Base-by-base conservation (phyloP, 2,888 invertebrate genomes). In the Itoplectis maculator region DNA sequence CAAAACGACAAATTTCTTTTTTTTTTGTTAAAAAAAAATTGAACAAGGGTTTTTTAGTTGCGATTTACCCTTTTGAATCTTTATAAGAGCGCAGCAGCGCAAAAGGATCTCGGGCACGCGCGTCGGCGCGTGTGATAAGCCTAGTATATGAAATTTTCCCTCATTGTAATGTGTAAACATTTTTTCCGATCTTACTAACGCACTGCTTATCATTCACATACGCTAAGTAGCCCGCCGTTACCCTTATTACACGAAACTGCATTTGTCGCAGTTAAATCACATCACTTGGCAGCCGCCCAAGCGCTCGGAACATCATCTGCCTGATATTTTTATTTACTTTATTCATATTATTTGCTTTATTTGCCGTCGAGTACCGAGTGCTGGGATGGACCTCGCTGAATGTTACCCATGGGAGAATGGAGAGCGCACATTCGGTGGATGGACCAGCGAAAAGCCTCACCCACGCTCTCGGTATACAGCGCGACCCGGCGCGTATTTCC, bases 391-490 rank as follows among this genome's bases (percentile, higher is more conserved):
- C 56, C 42, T 23, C 29, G 29, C 42, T 54, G 56, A n/a, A n/a
- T n/a, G n/a, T n/a, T 59, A 61, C 61, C 37, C 15, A 54, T 9
- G 51, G 11, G 42, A 9, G 20, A 5, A 29, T 47, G 40, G 9
- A 42, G 35, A 54, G 68, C 18, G 23, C 13, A 49, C 73, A 81
- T 51, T 63, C 49, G 42, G 73, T 59, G 15, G 8, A 56, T 51
- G 69, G 78, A 70, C 65, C 49, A 49, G 37, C 45, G 75, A 75
- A 82, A 82, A 79, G 72, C 76, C 72, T 72, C 79, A 76, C 79
- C 82, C 82, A 82, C 79, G 75, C 54, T 54, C 23, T 45, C 49
- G 20, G 47, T 18, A 49, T 47, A 15, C 63, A 63, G 15, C 69
- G 45, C 51, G 68, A 73, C n/a, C 66, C 29, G 29, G 29, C 29